Base-by-base conservation (phyloP, 2,888 invertebrate species). In the Amorpha juglandis region DNA sequence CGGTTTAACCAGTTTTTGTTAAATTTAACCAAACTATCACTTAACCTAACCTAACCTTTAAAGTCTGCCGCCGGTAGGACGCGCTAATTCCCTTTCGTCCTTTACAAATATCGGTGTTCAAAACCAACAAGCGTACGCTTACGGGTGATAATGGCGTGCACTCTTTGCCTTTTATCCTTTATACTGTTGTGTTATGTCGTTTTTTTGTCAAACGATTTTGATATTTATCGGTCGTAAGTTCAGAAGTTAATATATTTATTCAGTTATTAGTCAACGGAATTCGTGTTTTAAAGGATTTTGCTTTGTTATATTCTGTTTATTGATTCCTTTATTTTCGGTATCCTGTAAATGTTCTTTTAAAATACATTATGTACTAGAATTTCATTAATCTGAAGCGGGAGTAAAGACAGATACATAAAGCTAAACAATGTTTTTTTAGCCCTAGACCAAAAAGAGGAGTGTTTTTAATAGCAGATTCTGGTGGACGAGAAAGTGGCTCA, bases 41-140 rank as follows among this genome's bases (percentile, higher is more conserved):
- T 78, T 58, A 48, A 38, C 64, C 19, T 45, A 64, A 58, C 47
- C 48, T 58, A 21, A 35, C 83, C 87, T 89, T 89, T 85, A 81
- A 74, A 74, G 73, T 71, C 70, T 66, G 81, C 91, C 91, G 91
- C 91, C 38, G 83, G 91, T 92, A 92, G 91, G 79, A 90, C 82
- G 78, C 80, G 91, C 91, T 92, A 92, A 91, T 90, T 90, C 82
- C 65, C 82, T 77, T 70, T 78, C 80, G 82, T 91, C 91, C 91
- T 91, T 81, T 69, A 75, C 86, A 91, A 91, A 91, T 81, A 91
- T 69, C 69, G 69, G 71, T 27, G 45, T 58, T 7, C 42, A 58
- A 58, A 65, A 38, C 55, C 58, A 65, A 65, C 53, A 67, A 51
- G 63, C 16, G 19, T 12, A 35, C 12, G 35, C 6, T 33, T 55